Percentiles rank a stretch among this genome's conserved stretches.
These are phyloP conservation scores for Ennomos erosarius DNA, from an alignment of 2,888 invertebrate species.

Conservation along the genomic window DNA sequence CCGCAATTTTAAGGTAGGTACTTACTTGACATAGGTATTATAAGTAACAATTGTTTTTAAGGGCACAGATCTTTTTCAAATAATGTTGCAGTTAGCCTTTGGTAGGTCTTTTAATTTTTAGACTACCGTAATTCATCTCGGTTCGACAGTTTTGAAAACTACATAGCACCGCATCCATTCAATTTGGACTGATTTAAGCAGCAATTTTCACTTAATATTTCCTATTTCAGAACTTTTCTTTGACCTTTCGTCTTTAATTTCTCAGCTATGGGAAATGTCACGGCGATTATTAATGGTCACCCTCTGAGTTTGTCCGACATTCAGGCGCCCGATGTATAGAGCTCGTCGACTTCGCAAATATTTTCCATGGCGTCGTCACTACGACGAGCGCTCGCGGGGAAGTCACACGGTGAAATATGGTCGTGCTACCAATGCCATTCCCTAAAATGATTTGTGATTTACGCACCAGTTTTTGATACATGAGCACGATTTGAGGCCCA, in stretches of 20 bases:
- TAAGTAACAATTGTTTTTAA: too few species aligned
- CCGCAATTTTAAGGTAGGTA: too few species aligned
- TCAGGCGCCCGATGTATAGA: conserved; percentile 40
- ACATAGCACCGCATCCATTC: too few species aligned
- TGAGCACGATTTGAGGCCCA: conserved; percentile 63
- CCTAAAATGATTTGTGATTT: conserved; percentile 75
- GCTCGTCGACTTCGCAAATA: conserved; percentile 63
- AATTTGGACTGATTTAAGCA: too few species aligned
- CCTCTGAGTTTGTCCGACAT: conserved; percentile 38
- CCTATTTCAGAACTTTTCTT: conserved; percentile 29
- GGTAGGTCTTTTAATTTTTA: too few species aligned
- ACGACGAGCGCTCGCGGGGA: conserved; percentile 57
- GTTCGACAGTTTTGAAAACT: too few species aligned
- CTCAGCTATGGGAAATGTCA: conserved; percentile 32
- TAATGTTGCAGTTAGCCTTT: too few species aligned
- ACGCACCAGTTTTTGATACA: conserved; percentile 68
- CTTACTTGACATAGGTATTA: too few species aligned
- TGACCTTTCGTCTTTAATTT: conserved; percentile 36
- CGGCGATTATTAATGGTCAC: conserved; percentile 39
- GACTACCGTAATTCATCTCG: too few species aligned
- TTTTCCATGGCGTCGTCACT: conserved; percentile 56
- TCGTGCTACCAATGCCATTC: conserved; percentile 63
- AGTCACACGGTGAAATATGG: conserved; percentile 65
- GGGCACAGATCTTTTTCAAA: too few species aligned
- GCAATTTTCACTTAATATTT: conserved; percentile 1